Evolutionary conservation across 1,140 invertebrate genomes (phyloP).

Genomic region (Asbolus verrucosus): DNA sequence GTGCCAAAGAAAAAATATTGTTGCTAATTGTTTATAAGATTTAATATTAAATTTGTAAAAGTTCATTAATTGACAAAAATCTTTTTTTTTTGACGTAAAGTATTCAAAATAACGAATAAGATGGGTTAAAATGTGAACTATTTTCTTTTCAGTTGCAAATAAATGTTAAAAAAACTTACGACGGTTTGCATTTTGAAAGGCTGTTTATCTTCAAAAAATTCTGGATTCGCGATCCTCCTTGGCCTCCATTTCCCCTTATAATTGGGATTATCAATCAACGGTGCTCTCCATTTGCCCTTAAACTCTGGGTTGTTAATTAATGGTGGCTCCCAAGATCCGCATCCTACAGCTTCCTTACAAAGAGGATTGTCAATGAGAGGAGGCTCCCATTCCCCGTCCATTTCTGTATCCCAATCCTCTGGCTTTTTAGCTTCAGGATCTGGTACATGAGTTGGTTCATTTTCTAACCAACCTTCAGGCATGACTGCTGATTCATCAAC

Average conservation of each 20-base stretch:
- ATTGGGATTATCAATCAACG: slow-evolving; percentile 93
- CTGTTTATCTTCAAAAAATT: slow-evolving; percentile 92
- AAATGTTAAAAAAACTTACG: slow-evolving; percentile 73
- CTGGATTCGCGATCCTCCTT: slow-evolving; percentile 86
- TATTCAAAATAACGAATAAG: no score
- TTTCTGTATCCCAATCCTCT: slow-evolving; percentile 96
- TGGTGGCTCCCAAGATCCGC: slow-evolving; percentile 91
- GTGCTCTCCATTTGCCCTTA: slow-evolving; percentile 93
- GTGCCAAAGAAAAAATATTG: no score
- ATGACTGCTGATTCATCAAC: slow-evolving; percentile 89
- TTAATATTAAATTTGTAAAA: no score
- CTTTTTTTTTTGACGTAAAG: no score
- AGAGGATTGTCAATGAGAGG: slow-evolving; percentile 91
- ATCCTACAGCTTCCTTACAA: slow-evolving; percentile 79
- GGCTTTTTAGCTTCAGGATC: slow-evolving; percentile 91
- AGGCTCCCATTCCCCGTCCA: slow-evolving; percentile 99
- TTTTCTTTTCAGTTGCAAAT: not conserved
- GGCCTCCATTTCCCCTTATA: slow-evolving; percentile 97
- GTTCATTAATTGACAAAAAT: no score
- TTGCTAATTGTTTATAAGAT: no score
- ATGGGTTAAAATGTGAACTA: no score
- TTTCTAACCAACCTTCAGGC: slow-evolving; percentile 94
- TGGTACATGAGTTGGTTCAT: slow-evolving; percentile 89
- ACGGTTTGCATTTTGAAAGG: slow-evolving; percentile 94
- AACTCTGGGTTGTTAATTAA: slow-evolving; percentile 91